Base-by-base conservation (phyloP, 2,113 vertebrate species). In the Trichomycterus rosablanca region DNA sequence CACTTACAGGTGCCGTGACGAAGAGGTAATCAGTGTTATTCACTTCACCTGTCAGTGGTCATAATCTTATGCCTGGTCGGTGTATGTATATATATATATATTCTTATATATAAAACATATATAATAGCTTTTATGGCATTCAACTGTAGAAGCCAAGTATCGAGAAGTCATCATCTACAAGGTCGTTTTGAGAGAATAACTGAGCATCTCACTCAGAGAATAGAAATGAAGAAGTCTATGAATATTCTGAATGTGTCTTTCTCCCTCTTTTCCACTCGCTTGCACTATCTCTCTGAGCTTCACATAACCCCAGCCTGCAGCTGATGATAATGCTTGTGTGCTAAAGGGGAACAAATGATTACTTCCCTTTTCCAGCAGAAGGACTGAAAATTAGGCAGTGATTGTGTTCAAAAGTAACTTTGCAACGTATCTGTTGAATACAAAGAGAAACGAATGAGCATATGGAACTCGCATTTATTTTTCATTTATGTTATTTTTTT, bases 321-420 rank as follows among this genome's bases (percentile, higher is more conserved):
- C 43, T 40, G 11, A 52, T 65, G 71, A 68, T 70, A 69, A 63
- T 45, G 43, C 12, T 34, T 40, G 51, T 32, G 56, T 63, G 57
- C 63, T 56, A 49, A 73, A 39, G 44, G 67, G 48, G 57, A 70
- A 62, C 71, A 54, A 63, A 70, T 66, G 61, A 68, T 59, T 62
- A 66, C 66, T 70, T 58, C 46, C 30, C 22, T 46, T 63, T 74
- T 61, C 43, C 52, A 50, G 51, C 26, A 48, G 28, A 45, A 62
- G 16, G 58, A 23, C 51, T 61, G 40, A 57, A 59, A 68, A 71
- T 61, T n/a, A n/a, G n/a, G n/a, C n/a, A n/a, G n/a, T n/a, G n/a
- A n/a, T n/a, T n/a, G n/a, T n/a, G n/a, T n/a, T n/a, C n/a, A n/a
- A n/a, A n/a, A n/a, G n/a, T n/a, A n/a, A n/a, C n/a, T n/a, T n/a